These are phyloP conservation scores for Bombus turneri DNA, from an alignment of 1,140 invertebrate genomes.

Conservation along the genomic window DNA sequence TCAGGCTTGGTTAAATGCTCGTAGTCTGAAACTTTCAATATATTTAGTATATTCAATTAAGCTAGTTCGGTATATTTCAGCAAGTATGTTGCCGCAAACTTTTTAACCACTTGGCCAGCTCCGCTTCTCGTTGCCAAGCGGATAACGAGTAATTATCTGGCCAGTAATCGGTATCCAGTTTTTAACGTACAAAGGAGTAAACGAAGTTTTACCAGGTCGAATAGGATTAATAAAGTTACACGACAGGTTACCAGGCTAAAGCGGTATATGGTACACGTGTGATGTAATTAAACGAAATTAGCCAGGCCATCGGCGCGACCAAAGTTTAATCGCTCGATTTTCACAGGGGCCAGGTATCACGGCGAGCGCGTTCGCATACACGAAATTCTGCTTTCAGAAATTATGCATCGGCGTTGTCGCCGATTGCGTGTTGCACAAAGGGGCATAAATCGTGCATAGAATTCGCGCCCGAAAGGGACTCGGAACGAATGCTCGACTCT, in stretches of 20 bases:
- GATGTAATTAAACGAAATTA: conserved; percentile 31
- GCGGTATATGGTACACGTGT: not conserved
- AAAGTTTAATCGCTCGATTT: conserved; percentile 34
- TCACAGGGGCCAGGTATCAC: not conserved
- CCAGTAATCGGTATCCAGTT: not conserved
- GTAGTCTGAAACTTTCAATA: too few species aligned
- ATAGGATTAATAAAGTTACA: conserved; percentile 3
- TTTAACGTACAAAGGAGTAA: not conserved
- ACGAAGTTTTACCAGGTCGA: not conserved
- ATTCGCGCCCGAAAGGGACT: conserved; percentile 36
- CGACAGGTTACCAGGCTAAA: not conserved
- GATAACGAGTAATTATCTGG: not conserved
- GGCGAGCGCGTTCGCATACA: not conserved
- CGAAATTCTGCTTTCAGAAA: conserved; percentile 47
- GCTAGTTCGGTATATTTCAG: not conserved
- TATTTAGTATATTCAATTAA: not conserved
- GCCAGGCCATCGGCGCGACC: not conserved
- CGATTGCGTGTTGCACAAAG: conserved; percentile 28
- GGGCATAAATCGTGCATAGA: conserved; percentile 59
- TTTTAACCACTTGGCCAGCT: not conserved
- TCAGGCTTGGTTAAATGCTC: too few species aligned
- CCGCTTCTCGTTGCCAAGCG: not conserved
- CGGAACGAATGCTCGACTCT: conserved; percentile 42
- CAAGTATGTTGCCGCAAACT: not conserved
- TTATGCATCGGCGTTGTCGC: conserved; percentile 41